These are phyloP conservation scores for Leptura quadrifasciata DNA, from an alignment of 2,888 invertebrate genomes.

Conservation along the genomic window DNA sequence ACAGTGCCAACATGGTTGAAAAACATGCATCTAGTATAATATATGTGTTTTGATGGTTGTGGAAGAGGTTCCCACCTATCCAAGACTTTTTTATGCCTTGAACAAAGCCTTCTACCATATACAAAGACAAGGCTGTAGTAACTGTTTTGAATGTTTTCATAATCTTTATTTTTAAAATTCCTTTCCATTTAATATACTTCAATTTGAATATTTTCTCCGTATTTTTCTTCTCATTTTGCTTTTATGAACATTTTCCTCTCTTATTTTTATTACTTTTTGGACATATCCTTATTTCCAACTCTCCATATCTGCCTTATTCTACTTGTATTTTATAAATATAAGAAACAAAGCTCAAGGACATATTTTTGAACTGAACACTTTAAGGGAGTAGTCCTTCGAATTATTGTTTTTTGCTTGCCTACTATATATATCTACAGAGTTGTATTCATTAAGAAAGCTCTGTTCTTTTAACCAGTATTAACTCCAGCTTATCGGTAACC, in stretches of 20 bases:
- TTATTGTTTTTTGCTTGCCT: slow-evolving; percentile 47
- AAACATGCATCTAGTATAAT: no score
- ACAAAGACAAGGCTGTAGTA: no score
- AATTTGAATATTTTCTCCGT: not conserved
- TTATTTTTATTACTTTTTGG: slow-evolving; percentile 15
- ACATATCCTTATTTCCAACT: slow-evolving; percentile 3
- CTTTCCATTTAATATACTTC: not conserved
- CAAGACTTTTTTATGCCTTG: no score
- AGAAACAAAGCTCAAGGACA: not conserved
- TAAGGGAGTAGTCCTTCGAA: slow-evolving; percentile 10
- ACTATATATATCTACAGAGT: slow-evolving; percentile 51
- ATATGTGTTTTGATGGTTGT: no score
- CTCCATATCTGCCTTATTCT: not conserved
- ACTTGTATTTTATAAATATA: not conserved
- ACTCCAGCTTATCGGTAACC: slow-evolving; percentile 18
- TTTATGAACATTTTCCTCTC: not conserved
- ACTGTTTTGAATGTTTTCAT: no score
- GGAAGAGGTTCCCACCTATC: no score
- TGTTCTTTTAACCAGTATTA: slow-evolving; percentile 65
- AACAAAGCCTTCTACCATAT: no score
- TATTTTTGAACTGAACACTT: slow-evolving; percentile 10
- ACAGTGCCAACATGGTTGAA: no score
- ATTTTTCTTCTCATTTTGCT: not conserved
- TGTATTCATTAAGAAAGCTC: slow-evolving; percentile 61
- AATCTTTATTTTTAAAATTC: not conserved